Evolutionary conservation across 1,140 invertebrate species (phyloP), one percentile per base, ranked within the genome.

Genomic region (Carcinoscorpius rotundicauda): DNA sequence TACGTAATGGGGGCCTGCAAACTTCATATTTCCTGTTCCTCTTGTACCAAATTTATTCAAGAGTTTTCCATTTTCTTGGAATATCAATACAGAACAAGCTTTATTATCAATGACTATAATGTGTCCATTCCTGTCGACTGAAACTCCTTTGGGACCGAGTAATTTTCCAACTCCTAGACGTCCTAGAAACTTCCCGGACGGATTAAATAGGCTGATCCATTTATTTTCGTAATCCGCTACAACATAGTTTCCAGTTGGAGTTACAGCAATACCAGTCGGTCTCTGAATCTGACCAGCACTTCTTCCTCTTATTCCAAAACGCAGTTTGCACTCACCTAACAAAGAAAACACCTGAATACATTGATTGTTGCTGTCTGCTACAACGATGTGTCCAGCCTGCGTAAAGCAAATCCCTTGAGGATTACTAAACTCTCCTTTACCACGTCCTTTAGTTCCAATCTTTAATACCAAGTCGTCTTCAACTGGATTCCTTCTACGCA

Each of bases 41-140:
- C 76, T 64, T 58, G 73, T 73, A 66, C 74, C 78, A 68, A 80
- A 78, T 66, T 76, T 76, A 57, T 72, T 70, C 8, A 69, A 49
- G 11, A 69, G 48, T 66, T 69, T 69, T 3, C 68, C 68, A 29
- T 82, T 65, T 78, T 80, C 10, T 69, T 80, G 78, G 73, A 83
- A 84, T 52, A 83, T 75, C 57, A 81, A 76, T 52, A 84, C 75
- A 65, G 73, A 75, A 66, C 79, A 82, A 60, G 77, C 80, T 70
- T 83, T 83, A 71, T 83, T 83, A 72, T 84, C 82, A 4, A 82
- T 81, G 10, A 84, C 81, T 58, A 96, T 84, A 65, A 96, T 86
- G 66, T 89, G 87, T 6, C 93, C 93, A 61, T 89, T 86, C 72
- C 87, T 86, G 75, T 97, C 93, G 58, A 89, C 86, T 61, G 86